Evolutionary conservation across 1,140 invertebrate species (phyloP).

Genomic region (Procambarus clarkii): DNA sequence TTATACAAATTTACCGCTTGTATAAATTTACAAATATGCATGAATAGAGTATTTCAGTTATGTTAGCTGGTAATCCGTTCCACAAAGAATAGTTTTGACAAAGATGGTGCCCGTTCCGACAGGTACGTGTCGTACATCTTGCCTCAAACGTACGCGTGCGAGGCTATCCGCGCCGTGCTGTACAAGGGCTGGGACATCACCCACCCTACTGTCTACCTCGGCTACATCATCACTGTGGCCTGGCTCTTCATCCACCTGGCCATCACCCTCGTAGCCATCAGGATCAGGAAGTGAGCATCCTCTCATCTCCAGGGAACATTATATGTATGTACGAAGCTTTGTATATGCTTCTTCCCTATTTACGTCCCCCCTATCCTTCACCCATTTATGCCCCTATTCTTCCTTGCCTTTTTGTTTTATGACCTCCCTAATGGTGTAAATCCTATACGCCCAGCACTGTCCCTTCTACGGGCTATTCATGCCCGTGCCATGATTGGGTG

Average conservation of each 20-base stretch:
- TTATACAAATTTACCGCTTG: too few species aligned
- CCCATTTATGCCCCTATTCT: slow-evolving; percentile 20
- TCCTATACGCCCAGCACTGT: too few species aligned
- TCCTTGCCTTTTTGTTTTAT: slow-evolving; percentile 16
- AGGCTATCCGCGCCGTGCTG: slow-evolving; percentile 90
- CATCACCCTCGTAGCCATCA: slow-evolving; percentile 52
- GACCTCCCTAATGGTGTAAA: background rate
- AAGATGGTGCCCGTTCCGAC: slow-evolving; percentile 72
- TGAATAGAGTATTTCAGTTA: too few species aligned
- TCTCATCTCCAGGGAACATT: background rate
- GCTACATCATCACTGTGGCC: slow-evolving; percentile 89
- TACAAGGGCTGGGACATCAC: slow-evolving; percentile 91
- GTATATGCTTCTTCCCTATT: background rate
- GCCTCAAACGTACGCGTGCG: slow-evolving; percentile 93
- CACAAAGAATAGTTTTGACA: too few species aligned
- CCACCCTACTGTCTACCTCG: slow-evolving; percentile 90
- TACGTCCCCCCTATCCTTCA: slow-evolving; percentile 64
- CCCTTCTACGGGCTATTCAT: too few species aligned
- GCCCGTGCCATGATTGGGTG: too few species aligned
- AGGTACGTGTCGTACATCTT: slow-evolving; percentile 87
- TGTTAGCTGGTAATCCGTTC: too few species aligned
- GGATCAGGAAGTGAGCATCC: slow-evolving; percentile 47
- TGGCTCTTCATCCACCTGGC: slow-evolving; percentile 92
- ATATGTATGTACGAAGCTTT: slow-evolving; percentile 30
- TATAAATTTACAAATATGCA: too few species aligned